These are phyloP conservation scores for Stegastes partitus DNA, from an alignment of 2,113 vertebrate species.

Conservation along the genomic window DNA sequence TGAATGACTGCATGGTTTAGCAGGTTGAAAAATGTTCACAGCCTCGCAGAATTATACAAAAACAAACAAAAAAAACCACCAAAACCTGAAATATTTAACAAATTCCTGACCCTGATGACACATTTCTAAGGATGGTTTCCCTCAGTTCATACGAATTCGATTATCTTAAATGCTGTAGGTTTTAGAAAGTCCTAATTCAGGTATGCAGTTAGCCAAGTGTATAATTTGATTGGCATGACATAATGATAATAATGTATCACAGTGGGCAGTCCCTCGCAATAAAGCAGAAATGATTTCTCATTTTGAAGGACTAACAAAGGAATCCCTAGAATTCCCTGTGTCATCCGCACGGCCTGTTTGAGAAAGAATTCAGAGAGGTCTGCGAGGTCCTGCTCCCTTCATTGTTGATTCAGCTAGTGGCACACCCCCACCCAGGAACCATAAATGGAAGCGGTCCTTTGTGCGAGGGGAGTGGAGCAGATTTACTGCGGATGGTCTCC, in stretches of 20 bases:
- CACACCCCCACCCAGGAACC: conserved; percentile 73
- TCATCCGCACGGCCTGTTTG: conserved; percentile 64
- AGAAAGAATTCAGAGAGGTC: conserved; percentile 82
- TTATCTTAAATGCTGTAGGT: background rate
- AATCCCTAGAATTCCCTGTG: conserved; percentile 74
- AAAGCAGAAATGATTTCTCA: conserved; percentile 32
- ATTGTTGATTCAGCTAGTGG: conserved; percentile 81
- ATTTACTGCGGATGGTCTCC: conserved; percentile 77
- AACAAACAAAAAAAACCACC: background rate
- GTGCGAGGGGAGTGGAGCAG: conserved; percentile 77
- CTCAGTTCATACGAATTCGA: background rate
- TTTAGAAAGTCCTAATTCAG: background rate
- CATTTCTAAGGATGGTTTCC: background rate
- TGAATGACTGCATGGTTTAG: too few relatives aligned
- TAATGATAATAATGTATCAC: conserved; percentile 21
- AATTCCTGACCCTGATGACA: background rate
- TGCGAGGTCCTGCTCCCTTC: conserved; percentile 76
- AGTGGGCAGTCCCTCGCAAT: conserved; percentile 20
- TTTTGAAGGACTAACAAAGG: conserved; percentile 68
- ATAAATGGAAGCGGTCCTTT: conserved; percentile 83
- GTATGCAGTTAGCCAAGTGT: background rate
- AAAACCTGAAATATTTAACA: conserved; percentile 7
- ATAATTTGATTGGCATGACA: conserved; percentile 13
- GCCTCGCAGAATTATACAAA: too few relatives aligned
- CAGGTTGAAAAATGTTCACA: too few relatives aligned